Percentiles rank a stretch among this genome's conserved stretches.
phyloP scores from a whole-genome alignment of 1,140 invertebrate genomes.

The Nasonia vitripennis region DNA sequence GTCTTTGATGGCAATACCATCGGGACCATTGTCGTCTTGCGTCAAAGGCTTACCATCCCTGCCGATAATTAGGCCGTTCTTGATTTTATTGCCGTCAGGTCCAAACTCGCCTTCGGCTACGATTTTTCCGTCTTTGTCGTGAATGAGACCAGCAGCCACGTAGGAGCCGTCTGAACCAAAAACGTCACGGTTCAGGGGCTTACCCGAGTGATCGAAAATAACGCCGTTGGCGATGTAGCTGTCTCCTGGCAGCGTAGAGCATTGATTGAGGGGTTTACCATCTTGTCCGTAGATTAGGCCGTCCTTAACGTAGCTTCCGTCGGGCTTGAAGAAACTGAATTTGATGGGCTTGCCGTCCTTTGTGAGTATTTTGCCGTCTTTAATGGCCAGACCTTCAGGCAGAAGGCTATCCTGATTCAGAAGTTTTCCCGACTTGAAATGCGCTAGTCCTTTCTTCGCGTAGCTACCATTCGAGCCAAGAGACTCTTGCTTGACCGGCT shows the following conservation, averaged over 20 bases:
- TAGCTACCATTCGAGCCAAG: conserved; percentile 68
- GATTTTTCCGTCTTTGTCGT: conserved; percentile 65
- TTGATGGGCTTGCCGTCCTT: conserved; percentile 70
- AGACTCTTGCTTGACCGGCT: conserved; percentile 68
- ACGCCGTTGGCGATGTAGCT: conserved; percentile 68
- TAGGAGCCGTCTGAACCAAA: conserved; percentile 72
- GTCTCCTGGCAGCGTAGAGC: conserved; percentile 65
- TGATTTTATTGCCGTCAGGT: conserved; percentile 69
- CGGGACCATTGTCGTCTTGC: conserved; percentile 69
- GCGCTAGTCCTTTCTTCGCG: conserved; percentile 67
- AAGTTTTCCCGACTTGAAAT: conserved; percentile 67
- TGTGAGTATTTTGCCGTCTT: conserved; percentile 67
- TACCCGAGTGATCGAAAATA: conserved; percentile 65
- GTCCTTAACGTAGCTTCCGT: conserved; percentile 70
- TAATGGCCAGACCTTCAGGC: conserved; percentile 67
- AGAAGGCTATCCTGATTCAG: conserved; percentile 69
- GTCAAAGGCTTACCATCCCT: conserved; percentile 67
- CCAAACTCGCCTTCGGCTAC: conserved; percentile 68
- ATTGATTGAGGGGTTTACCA: conserved; percentile 64
- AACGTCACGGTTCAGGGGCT: conserved; percentile 63
- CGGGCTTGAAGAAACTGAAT: conserved; percentile 67
- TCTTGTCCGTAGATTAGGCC: conserved; percentile 68
- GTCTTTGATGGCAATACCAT: conserved; percentile 65
- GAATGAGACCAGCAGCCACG: conserved; percentile 66
- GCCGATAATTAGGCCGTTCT: conserved; percentile 67